Conservation (phyloP, 1,140 invertebrate genomes). For the Zaprionus kolodkinae region DNA sequence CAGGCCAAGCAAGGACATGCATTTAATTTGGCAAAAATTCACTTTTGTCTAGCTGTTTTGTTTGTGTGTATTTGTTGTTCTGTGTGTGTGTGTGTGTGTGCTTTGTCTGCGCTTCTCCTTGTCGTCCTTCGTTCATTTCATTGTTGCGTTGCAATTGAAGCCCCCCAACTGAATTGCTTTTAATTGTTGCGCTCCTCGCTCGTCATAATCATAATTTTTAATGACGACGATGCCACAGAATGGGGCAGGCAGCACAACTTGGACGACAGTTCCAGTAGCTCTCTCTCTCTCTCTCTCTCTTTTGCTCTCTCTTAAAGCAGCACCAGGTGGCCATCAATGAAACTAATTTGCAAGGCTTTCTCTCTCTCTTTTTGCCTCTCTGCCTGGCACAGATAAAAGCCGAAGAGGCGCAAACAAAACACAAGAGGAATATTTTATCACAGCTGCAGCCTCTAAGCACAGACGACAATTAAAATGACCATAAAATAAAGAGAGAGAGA, state of each 20-base stretch:
- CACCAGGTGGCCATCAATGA: slow-evolving; percentile 58
- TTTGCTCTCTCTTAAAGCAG: neutral
- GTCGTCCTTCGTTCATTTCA: slow-evolving; percentile 22
- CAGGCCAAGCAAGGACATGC: slow-evolving; percentile 54
- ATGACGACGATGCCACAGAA: slow-evolving; percentile 52
- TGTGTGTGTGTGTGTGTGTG: neutral
- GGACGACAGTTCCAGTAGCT: neutral
- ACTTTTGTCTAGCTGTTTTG: slow-evolving; percentile 27
- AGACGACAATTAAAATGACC: slow-evolving; percentile 75
- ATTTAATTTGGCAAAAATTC: slow-evolving; percentile 67
- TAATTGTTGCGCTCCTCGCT: slow-evolving; percentile 54
- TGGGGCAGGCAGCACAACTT: slow-evolving; percentile 9
- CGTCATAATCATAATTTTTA: slow-evolving; percentile 68
- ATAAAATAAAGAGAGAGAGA: slow-evolving; percentile 26
- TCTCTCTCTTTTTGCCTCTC: neutral
- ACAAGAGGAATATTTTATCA: slow-evolving; percentile 56
- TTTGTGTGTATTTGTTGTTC: slow-evolving; percentile 4
- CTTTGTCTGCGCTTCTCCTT: neutral
- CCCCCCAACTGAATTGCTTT: slow-evolving; percentile 44
- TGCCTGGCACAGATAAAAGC: neutral
- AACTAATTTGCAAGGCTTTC: slow-evolving; percentile 62
- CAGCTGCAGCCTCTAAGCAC: slow-evolving; percentile 61
- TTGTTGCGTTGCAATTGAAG: slow-evolving; percentile 23
- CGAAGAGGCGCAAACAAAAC: slow-evolving; percentile 8
- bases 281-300: neutral